These are phyloP conservation scores for Montipora capricornis DNA, from an alignment of 64 coral and sea anemone genomes.

Conservation along the genomic window DNA sequence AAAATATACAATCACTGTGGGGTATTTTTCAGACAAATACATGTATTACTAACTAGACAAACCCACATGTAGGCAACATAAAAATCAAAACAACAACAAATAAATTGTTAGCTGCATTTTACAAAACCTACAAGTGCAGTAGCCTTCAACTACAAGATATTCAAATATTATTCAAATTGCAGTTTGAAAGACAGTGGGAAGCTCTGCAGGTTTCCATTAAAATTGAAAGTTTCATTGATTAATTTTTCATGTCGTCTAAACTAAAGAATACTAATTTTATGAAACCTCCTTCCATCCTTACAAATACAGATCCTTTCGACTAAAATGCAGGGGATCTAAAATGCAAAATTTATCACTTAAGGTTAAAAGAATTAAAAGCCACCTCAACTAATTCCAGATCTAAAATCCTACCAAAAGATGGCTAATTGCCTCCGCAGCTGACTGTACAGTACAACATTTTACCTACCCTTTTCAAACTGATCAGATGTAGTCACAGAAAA, in stretches of 20 bases:
- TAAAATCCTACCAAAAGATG: background rate
- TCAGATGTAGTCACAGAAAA: background rate
- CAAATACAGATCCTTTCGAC: background rate
- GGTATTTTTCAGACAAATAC: background rate
- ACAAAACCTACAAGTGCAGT: background rate
- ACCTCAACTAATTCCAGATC: background rate
- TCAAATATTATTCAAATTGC: background rate
- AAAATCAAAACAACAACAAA: background rate
- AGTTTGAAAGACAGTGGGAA: background rate
- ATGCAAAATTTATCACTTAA: conserved; percentile 1
- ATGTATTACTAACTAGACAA: background rate
- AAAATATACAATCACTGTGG: background rate
- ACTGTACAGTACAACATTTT: no score
- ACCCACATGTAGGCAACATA: background rate
- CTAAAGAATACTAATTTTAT: background rate
- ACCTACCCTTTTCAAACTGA: background rate
- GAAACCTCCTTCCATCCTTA: background rate
- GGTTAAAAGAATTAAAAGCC: background rate
- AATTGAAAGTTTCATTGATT: background rate
- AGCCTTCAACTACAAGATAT: background rate
- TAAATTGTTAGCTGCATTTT: background rate
- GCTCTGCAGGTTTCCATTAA: background rate
- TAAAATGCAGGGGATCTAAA: background rate
- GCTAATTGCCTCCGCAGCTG: background rate
- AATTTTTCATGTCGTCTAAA: conserved; percentile 24